Conservation (phyloP, 2,888 invertebrate genomes). For the Xestia ashworthii region DNA sequence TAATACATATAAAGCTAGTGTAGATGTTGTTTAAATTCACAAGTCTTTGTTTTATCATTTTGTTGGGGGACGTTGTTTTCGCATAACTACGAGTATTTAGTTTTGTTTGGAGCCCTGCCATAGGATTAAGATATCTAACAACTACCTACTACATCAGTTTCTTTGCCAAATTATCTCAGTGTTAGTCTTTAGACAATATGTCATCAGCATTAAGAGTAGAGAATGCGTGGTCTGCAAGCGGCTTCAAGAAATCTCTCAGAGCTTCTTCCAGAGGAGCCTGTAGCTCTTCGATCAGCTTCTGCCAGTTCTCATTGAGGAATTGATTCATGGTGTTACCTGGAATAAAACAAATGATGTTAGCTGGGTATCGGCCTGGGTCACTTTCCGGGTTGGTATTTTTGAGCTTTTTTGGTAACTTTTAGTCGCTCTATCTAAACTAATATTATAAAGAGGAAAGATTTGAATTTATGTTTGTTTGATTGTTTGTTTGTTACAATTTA, state of each 20-base stretch:
- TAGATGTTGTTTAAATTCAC: not conserved
- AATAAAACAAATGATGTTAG: not conserved
- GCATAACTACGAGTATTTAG: not conserved
- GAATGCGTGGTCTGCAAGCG: conserved; percentile 85
- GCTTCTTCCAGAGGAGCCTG: conserved; percentile 93
- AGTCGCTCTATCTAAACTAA: not conserved
- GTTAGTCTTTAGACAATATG: conserved; percentile 71
- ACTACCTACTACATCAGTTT: not conserved
- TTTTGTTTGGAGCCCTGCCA: not conserved
- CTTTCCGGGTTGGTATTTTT: not conserved
- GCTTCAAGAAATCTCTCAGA: conserved; percentile 83
- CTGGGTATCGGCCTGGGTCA: too few species aligned
- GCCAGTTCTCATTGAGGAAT: conserved; percentile 95
- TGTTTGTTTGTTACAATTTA: too few species aligned
- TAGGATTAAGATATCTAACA: not conserved
- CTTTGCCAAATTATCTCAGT: not conserved
- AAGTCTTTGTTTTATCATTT: not conserved
- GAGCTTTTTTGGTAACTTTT: not conserved
- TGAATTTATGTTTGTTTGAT: too few species aligned
- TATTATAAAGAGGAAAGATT: too few species aligned
- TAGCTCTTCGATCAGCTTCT: conserved; percentile 92
- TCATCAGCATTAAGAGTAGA: conserved; percentile 84
- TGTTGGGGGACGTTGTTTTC: not conserved
- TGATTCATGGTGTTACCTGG: conserved; percentile 93
- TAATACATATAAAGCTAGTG: not conserved